Base-by-base conservation (phyloP, 92 coral and sea anemone genomes). In the Paramuricea clavata region DNA sequence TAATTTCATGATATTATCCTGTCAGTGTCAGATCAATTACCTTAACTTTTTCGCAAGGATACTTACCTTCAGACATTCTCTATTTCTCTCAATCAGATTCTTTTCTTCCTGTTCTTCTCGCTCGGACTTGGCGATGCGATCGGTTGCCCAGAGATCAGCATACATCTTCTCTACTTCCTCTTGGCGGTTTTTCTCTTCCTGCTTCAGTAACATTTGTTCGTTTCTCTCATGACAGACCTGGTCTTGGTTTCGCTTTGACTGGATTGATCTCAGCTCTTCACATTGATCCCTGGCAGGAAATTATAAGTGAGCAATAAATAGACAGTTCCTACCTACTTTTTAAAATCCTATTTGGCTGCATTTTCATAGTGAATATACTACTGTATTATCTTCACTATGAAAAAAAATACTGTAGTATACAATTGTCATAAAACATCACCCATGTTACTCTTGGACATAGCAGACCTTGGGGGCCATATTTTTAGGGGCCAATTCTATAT, bases 71-170 rank as follows among this genome's bases (percentile, higher is more conserved):
- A 97, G 71, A 17, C 98, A 91, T 88, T 97, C 98, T 16, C 95
- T 90, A 89, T 97, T 94, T 59, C 97, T 93, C 69, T 94, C 99
- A 90, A 94, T 90, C 85, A 91, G 96, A 52, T 92, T 91, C 64
- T 77, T 69, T 2, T 98, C 99, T 19, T 87, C 90, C 10, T 83
- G 90, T 43, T 97, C 99, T 62, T 97, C 99, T 57, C 88, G 77
- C 89, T 88, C 90, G 43, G 95, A 90, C 85, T 97, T 97, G 39
- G 91, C 77, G 26, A 88, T 64, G 6, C 93, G 91, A 85, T 97
- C 99, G 74, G 82, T 81, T 76, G 89, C 99, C 99, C 99, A 97
- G 71, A 97, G 86, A 39, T 94, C 95, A 28, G 99, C 98, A 78
- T 94, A 97, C 92, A 90, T 89, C 21, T 65, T 86, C 50, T 94